Conservation (phyloP, 2,888 invertebrate genomes). For the Tetropium fuscum region DNA sequence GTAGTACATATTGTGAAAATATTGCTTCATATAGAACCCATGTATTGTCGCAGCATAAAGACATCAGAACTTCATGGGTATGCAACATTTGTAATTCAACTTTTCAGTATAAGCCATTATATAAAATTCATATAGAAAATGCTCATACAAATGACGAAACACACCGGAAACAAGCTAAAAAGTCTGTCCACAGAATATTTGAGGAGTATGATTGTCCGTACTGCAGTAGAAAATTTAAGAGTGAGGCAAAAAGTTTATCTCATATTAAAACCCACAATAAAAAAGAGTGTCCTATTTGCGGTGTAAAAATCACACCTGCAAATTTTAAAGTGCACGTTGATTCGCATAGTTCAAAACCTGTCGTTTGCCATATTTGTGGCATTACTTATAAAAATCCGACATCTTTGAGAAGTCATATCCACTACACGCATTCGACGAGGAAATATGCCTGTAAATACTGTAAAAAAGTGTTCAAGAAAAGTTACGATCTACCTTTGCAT, state of each 20-base stretch:
- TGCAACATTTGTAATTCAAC: constrained; percentile 43
- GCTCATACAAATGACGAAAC: constrained; percentile 32
- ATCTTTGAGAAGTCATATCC: constrained; percentile 49
- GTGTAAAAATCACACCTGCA: constrained; percentile 49
- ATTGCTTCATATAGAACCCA: constrained; percentile 38
- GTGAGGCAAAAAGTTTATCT: constrained; percentile 35
- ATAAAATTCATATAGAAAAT: constrained; percentile 44
- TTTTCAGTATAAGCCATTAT: constrained; percentile 46
- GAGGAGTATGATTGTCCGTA: constrained; percentile 38
- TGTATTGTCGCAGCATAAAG: constrained; percentile 23
- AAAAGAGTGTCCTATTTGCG: constrained; percentile 55
- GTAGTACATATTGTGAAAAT: constrained; percentile 34
- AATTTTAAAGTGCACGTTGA: constrained; percentile 56
- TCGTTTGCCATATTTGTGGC: constrained; percentile 58
- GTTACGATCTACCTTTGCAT: constrained; percentile 50
- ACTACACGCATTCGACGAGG: constrained; percentile 50
- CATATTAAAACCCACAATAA: constrained; percentile 54
- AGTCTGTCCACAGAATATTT: constrained; percentile 15
- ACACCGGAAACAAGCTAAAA: constrained; percentile 5
- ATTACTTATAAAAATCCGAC: constrained; percentile 55
- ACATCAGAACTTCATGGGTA: constrained; percentile 31
- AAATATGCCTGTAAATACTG: constrained; percentile 47
- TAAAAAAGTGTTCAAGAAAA: constrained; percentile 47
- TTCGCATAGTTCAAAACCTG: constrained; percentile 52
- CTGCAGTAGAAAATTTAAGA: constrained; percentile 44